phyloP scores from a whole-genome alignment of 2,113 vertebrate genomes.

The Ginglymostoma cirratum region DNA sequence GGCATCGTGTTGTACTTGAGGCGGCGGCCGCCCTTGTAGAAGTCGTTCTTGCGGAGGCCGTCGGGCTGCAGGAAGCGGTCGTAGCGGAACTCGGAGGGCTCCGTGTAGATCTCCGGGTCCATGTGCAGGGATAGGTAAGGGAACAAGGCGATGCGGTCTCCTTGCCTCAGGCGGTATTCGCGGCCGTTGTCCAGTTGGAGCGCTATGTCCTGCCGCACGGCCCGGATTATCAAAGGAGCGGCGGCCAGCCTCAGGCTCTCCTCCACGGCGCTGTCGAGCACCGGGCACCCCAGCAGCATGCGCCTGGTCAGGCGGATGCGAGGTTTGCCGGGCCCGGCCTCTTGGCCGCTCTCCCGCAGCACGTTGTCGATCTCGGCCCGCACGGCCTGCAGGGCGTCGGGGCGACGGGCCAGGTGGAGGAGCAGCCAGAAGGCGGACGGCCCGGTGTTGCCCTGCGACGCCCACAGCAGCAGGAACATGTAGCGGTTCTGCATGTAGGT shows the following conservation, averaged over 20 bases:
- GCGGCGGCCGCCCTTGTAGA: constrained; percentile 73
- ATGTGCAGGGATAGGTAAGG: constrained; percentile 70
- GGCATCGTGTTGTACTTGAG: constrained; percentile 82
- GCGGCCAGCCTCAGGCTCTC: constrained; percentile 72
- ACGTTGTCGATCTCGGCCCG: constrained; percentile 61
- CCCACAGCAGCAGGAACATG: constrained; percentile 85
- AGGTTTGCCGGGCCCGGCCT: constrained; percentile 47
- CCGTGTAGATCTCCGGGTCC: constrained; percentile 74
- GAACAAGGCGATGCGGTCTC: constrained; percentile 73
- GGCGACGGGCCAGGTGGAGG: constrained; percentile 74
- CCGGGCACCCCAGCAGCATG: constrained; percentile 60
- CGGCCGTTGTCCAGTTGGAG: constrained; percentile 58
- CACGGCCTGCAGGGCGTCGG: constrained; percentile 74
- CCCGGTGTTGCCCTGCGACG: constrained; percentile 81
- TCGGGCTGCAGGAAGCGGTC: constrained; percentile 1
- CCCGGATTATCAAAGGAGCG: constrained; percentile 63
- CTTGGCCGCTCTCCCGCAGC: constrained; percentile 54
- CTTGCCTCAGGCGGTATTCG: constrained; percentile 60
- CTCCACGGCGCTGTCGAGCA: constrained; percentile 80
- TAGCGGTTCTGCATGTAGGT: constrained; percentile 63
- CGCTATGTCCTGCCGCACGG: constrained; percentile 56
- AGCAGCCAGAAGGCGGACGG: constrained; percentile 80
- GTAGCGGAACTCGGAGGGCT: constrained; percentile 65
- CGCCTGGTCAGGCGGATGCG: constrained; percentile 55
- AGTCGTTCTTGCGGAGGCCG: constrained; percentile 48